Base-by-base conservation (phyloP, 2,888 invertebrate species). In the Epinotia bilunana region DNA sequence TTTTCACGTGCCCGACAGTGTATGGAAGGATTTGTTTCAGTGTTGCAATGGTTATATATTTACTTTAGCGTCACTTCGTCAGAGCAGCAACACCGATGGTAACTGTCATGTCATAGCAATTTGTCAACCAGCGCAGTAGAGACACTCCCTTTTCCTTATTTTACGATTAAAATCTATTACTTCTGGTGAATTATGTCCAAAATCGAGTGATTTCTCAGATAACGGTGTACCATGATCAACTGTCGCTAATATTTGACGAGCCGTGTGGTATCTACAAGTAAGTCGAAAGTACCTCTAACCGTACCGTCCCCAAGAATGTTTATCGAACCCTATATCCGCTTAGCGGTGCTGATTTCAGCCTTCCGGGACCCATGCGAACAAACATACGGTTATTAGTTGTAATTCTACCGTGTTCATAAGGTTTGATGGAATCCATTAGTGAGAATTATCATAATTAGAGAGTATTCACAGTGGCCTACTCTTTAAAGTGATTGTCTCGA, bases 101-200 rank as follows among this genome's bases (percentile, higher is more conserved):
- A 75, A 62, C 72, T 75, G 75, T 75, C 75, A 75, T 75, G 75
- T 75, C 75, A 75, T 67, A 62, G 60, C 46, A 67, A 75, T 75
- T 75, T 75, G 75, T 75, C 75, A 75, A 75, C 62, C 57, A 57
- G 60, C 16, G 20, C 16, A 57, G 65, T 57, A 11, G 60, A 75
- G 75, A 57, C 75, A 75, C 75, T 75, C 75, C 75, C 75, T 75
- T 61, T 72, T 75, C 23, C 65, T 46, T 46, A 72, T 72, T 67
- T 72, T 75, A 53, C 62, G 46, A 72, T 72, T 71, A 55, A 70
- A 72, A 65, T 23, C 3, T 16, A 61, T 46, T 33, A 16, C 71
- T 72, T 72, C 43, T 33, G 16, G 55, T 72, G 61, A 75, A 75
- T 67, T 61, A 72, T 75, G 75, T 53, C 18, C 16, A 57, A 46